These are phyloP conservation scores for Melitaea athalia DNA, from an alignment of 2,888 invertebrate species.

Conservation along the genomic window DNA sequence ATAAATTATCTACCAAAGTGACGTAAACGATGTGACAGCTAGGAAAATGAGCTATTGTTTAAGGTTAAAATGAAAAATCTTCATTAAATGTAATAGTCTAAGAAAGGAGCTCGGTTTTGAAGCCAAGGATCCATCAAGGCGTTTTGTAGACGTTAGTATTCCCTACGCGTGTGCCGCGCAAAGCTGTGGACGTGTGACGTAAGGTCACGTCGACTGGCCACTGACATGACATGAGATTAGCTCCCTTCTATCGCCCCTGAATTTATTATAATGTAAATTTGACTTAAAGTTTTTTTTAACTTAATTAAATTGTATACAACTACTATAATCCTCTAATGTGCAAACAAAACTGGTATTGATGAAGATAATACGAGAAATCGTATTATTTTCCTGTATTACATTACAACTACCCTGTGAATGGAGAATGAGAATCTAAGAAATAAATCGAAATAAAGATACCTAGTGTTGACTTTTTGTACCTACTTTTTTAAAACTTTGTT, in stretches of 20 bases:
- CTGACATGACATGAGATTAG: constrained; percentile 75
- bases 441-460: too few relatives aligned
- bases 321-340: too few relatives aligned
- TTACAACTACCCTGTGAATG: too few relatives aligned
- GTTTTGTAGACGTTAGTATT: constrained; percentile 77
- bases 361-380: too few relatives aligned
- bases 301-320: too few relatives aligned
- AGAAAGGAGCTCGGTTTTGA: constrained; percentile 81
- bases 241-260: constrained; percentile 47
- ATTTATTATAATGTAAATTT: constrained; percentile 17
- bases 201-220: constrained; percentile 75
- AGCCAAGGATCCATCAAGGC: constrained; percentile 82
- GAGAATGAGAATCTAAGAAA: too few relatives aligned
- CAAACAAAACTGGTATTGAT: too few relatives aligned
- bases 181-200: constrained; percentile 74
- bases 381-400: too few relatives aligned
- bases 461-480: too few relatives aligned
- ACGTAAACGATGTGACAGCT: constrained; percentile 5
- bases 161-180: constrained; percentile 69
- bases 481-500: too few relatives aligned
- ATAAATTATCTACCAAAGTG: neutral
- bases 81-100: constrained; percentile 70
- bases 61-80: constrained; percentile 42
- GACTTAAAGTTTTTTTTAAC: too few relatives aligned
- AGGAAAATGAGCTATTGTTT: constrained; percentile 35